These are phyloP conservation scores for Hapalemur alaotrensis DNA, from an alignment of 2,797 vertebrate genomes.

Conservation along the genomic window DNA sequence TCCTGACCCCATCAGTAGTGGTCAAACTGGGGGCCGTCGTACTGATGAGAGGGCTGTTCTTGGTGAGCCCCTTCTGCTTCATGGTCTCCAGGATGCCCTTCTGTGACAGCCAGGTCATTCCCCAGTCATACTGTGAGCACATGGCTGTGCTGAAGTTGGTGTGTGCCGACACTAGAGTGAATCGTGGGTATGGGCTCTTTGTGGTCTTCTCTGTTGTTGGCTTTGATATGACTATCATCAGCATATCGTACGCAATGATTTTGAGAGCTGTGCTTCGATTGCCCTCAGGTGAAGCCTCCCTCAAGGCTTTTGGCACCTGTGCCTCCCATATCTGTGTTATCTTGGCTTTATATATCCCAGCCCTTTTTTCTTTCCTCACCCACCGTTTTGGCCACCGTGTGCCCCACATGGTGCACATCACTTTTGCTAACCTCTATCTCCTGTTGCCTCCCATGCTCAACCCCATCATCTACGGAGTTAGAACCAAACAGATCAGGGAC, in stretches of 20 bases:
- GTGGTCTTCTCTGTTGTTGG: constrained; percentile 72
- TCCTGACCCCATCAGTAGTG: constrained; percentile 81
- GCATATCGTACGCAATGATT: constrained; percentile 82
- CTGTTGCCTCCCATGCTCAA: constrained; percentile 76
- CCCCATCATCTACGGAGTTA: constrained; percentile 75
- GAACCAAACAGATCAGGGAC: constrained; percentile 75
- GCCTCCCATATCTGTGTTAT: constrained; percentile 50
- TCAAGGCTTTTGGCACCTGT: constrained; percentile 40
- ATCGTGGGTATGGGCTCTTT: constrained; percentile 79
- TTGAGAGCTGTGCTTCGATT: constrained; percentile 73
- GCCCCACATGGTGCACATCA: neutral
- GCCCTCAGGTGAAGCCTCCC: constrained; percentile 54
- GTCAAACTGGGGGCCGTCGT: constrained; percentile 70
- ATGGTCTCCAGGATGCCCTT: constrained; percentile 80
- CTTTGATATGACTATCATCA: constrained; percentile 75
- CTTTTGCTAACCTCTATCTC: constrained; percentile 60
- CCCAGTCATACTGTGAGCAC: constrained; percentile 84
- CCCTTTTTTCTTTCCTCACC: constrained; percentile 60
- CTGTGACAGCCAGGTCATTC: constrained; percentile 72
- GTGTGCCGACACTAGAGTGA: constrained; percentile 79
- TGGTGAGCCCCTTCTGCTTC: constrained; percentile 75
- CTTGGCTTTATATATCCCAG: constrained; percentile 44
- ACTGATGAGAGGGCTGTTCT: constrained; percentile 71
- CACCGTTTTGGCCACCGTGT: constrained; percentile 57
- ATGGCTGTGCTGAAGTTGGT: constrained; percentile 84